Conservation (phyloP, 2,797 vertebrate genomes). For the Thunnus albacares region DNA sequence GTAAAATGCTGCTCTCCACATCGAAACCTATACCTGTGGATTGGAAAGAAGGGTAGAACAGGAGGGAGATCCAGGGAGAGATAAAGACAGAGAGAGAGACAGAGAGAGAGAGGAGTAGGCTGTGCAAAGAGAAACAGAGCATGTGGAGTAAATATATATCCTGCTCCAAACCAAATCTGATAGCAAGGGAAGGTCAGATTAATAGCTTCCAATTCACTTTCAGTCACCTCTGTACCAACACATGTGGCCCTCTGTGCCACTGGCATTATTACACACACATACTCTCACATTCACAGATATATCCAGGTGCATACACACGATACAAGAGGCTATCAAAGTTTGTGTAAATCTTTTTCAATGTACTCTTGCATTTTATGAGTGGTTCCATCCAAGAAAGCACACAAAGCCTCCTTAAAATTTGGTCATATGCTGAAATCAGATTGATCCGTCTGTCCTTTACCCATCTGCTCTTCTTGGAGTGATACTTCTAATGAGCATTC, state of each 20-base stretch:
- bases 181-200: constrained; percentile 60
- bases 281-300: constrained; percentile 7
- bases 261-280: constrained; percentile 28
- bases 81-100: not conserved
- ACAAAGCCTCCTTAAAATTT: not conserved
- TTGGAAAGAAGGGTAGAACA: not conserved
- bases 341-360: not conserved
- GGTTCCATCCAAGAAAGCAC: not conserved
- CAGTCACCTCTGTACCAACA: constrained; percentile 72
- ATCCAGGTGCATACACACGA: not conserved
- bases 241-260: constrained; percentile 57
- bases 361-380: not conserved
- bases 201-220: constrained; percentile 76
- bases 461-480: not conserved
- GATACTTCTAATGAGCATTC: not conserved
- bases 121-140: constrained; percentile 23
- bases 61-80: not conserved
- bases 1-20: constrained; percentile 30
- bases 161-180: constrained; percentile 58
- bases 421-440: not conserved
- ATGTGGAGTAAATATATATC: constrained; percentile 43
- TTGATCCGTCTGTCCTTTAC: not conserved
- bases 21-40: constrained; percentile 32
- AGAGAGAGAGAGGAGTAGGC: constrained; percentile 1
- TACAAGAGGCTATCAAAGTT: not conserved